phyloP scores from a whole-genome alignment of 2,797 vertebrate species.

The Enteromius radiatus region DNA sequence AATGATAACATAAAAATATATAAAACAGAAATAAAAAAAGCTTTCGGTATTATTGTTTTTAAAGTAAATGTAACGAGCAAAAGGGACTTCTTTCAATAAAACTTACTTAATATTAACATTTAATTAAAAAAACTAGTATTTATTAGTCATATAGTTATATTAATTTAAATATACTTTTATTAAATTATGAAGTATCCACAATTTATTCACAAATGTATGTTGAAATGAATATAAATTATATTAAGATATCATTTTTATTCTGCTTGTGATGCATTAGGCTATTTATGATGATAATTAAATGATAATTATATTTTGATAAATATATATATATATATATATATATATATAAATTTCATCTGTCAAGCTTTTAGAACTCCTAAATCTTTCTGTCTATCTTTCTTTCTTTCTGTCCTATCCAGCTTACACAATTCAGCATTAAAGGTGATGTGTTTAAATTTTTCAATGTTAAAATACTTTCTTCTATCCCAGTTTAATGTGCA shows the following conservation, averaged over 20 bases:
- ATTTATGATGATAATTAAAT: neutral
- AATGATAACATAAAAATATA: neutral
- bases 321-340: neutral
- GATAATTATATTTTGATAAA: neutral
- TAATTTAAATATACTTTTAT: neutral
- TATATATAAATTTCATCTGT: neutral
- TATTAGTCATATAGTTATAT: neutral
- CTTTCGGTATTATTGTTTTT: neutral
- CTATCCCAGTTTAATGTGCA: neutral
- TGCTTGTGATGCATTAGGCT: neutral
- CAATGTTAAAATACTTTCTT: slow-evolving; percentile 4
- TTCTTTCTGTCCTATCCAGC: neutral
- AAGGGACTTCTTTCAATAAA: neutral
- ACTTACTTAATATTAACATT: neutral
- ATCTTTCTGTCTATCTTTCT: neutral
- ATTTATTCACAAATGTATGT: neutral
- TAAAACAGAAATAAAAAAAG: neutral
- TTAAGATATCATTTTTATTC: neutral
- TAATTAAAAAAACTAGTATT: neutral
- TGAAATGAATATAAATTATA: neutral
- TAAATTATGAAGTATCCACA: neutral
- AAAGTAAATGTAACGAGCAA: neutral
- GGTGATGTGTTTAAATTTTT: neutral
- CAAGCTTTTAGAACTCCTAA: neutral
- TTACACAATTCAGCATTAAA: neutral